Evolutionary conservation across 2,888 invertebrate genomes (phyloP), one percentile per base, ranked within the genome.

Genomic region (Hemaris fuciformis): DNA sequence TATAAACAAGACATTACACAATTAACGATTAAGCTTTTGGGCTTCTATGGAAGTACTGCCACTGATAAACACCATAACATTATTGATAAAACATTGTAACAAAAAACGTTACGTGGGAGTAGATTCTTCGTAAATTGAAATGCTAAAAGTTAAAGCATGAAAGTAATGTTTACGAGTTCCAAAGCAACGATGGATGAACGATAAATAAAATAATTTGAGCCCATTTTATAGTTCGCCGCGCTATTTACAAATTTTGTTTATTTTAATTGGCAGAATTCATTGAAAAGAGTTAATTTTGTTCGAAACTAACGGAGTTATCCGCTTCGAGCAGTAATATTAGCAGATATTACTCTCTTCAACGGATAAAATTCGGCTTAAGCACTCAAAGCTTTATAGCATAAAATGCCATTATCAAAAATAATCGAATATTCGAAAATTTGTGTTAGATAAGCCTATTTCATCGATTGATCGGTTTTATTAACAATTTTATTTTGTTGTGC

Each of bases 231-330:
- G 48, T 48, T 1, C 46, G 15, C 27, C 3, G 27, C 48, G 48
- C 15, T 48, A 25, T 48, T 27, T 48, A 8, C 13, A 15, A 18
- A 27, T n/a, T 38, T 38, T 48, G 48, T 48, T 48, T 48, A 48
- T 48, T 48, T 48, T 48, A 48, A 48, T 27, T 48, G 48, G 48
- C 27, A 25, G 48, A 25, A 48, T 48, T 27, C 25, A 27, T 48
- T 48, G 27, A 48, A 48, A 27, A 48, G 23, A 46, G 38, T 25
- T 23, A 15, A 27, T 48, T 48, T 27, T 48, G 15, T 48, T 27
- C 10, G 46, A 5, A n/a, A 25, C 7, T 15, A 27, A 27, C 27
- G 25, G 15, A n/a, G 48, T 48, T 45, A 13, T 46, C 23, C 46
- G 25, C n/a, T 48, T 27, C 15, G 15, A 48, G 18, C 43, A 1